Evolutionary conservation across 2,113 vertebrate genomes (phyloP).

Genomic region (Caranx melampygus): DNA sequence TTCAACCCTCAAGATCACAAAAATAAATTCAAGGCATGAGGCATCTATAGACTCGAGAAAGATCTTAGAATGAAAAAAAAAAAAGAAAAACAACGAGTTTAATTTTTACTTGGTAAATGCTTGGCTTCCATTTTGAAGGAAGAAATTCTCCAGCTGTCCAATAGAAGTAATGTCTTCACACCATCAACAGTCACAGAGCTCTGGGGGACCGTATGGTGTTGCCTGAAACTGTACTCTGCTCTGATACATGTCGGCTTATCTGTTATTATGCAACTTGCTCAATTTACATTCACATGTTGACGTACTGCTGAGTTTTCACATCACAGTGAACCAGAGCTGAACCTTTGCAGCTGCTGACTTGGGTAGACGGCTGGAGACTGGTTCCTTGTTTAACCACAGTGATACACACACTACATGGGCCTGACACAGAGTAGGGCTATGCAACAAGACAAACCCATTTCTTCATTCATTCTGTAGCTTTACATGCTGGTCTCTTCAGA

Average conservation of each 20-base stretch:
- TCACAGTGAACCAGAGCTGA: neutral
- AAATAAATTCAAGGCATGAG: neutral
- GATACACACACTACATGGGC: constrained; percentile 35
- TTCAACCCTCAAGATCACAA: neutral
- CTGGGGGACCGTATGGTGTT: neutral
- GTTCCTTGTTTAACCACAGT: constrained; percentile 6
- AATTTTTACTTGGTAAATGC: neutral
- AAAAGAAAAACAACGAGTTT: too few species aligned
- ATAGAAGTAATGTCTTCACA: constrained; percentile 10
- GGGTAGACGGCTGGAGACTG: neutral
- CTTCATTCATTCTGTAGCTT: constrained; percentile 85
- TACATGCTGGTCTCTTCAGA: constrained; percentile 84
- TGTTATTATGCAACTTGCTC: constrained; percentile 47
- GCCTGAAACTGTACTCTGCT: constrained; percentile 7
- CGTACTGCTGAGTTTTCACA: neutral
- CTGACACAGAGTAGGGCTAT: constrained; percentile 86
- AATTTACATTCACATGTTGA: neutral
- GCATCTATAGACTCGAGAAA: neutral
- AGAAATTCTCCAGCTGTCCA: neutral
- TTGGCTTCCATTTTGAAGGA: constrained; percentile 13
- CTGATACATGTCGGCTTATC: constrained; percentile 6
- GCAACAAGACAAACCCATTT: constrained; percentile 86
- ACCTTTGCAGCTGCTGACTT: constrained; percentile 4
- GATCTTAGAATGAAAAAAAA: neutral
- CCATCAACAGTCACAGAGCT: constrained; percentile 3